These are phyloP conservation scores for Ochropleura plecta DNA, from an alignment of 2,888 invertebrate species.

Conservation along the genomic window DNA sequence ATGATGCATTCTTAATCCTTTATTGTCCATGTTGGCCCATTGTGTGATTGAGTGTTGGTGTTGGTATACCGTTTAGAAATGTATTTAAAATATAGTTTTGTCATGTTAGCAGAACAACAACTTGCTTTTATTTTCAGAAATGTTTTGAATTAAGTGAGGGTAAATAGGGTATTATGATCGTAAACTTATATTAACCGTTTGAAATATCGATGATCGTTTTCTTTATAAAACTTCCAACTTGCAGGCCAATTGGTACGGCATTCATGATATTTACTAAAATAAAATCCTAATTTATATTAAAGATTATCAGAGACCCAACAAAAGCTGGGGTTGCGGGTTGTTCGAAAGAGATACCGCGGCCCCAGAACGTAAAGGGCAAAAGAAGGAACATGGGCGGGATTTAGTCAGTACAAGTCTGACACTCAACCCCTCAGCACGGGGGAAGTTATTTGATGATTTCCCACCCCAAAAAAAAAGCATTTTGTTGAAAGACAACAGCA, in stretches of 20 bases:
- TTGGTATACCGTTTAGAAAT: conserved; percentile 38
- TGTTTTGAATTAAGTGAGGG: conserved; percentile 12
- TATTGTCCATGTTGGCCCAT: conserved; percentile 26
- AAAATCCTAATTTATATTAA: too few species aligned
- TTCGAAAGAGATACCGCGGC: too few species aligned
- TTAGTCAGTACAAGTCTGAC: too few species aligned
- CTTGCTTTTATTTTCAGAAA: conserved; percentile 21
- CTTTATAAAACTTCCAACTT: background rate
- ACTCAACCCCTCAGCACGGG: too few species aligned
- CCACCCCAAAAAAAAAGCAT: too few species aligned
- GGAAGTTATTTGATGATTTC: too few species aligned
- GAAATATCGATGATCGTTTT: conserved; percentile 14
- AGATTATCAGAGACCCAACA: too few species aligned
- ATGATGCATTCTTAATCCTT: conserved; percentile 35
- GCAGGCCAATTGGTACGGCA: background rate
- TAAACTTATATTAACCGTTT: conserved; percentile 1
- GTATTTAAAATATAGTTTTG: conserved; percentile 16
- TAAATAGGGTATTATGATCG: background rate
- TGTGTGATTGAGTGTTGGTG: conserved; percentile 31
- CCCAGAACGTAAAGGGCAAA: too few species aligned
- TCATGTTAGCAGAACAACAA: conserved; percentile 4
- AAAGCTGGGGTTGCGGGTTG: too few species aligned
- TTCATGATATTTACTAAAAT: too few species aligned
- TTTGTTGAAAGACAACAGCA: too few species aligned
- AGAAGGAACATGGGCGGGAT: too few species aligned